phyloP scores from a whole-genome alignment of 2,113 vertebrate genomes.

The Myotis yumanensis region DNA sequence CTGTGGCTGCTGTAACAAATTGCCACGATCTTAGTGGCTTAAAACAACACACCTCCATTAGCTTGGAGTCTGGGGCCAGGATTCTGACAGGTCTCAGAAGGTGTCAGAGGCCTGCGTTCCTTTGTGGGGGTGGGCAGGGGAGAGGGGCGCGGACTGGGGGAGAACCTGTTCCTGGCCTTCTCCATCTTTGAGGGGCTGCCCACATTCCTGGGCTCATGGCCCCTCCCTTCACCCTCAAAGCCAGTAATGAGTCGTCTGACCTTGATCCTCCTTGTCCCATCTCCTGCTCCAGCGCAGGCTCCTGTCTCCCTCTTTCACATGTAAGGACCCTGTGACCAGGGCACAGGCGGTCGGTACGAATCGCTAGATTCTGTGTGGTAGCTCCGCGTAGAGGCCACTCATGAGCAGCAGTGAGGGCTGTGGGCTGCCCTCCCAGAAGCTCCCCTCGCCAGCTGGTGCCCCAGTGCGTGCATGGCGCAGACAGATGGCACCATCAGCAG shows the following conservation, averaged over 20 bases:
- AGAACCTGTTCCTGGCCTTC: neutral
- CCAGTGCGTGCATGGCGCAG: neutral
- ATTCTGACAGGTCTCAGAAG: neutral
- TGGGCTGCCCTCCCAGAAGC: no score
- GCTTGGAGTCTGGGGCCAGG: neutral
- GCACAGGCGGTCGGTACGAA: no score
- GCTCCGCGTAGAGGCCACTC: neutral
- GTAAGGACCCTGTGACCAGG: neutral
- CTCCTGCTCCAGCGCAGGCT: neutral
- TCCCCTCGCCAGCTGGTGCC: neutral
- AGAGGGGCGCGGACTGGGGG: rapidly evolving
- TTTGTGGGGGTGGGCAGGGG: no score
- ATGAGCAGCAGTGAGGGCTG: rapidly evolving
- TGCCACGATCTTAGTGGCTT: neutral
- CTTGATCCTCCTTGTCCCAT: neutral
- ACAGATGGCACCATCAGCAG: rapidly evolving
- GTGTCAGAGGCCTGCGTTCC: neutral
- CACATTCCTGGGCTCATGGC: neutral
- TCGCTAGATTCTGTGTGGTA: rapidly evolving
- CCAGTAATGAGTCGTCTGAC: neutral
- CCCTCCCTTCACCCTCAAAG: neutral
- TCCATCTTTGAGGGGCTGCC: neutral
- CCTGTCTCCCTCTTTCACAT: neutral
- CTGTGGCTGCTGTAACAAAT: neutral
- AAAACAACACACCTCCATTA: neutral